Base-by-base conservation (phyloP, 2,888 invertebrate species). In the Eutolmus rufibarbis region DNA sequence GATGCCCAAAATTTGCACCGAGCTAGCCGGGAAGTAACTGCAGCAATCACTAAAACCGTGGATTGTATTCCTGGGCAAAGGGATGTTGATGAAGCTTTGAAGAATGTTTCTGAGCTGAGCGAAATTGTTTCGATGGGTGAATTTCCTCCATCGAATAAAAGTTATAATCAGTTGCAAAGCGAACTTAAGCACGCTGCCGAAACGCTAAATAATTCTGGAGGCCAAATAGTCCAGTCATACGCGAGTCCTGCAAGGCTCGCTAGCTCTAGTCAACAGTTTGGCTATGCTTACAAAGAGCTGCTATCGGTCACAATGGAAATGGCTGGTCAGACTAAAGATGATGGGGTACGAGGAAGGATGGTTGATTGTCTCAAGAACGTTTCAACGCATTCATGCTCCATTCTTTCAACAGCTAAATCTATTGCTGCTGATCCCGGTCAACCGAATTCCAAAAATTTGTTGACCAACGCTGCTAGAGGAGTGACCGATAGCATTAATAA, bases 401-500 rank as follows among this genome's bases (percentile, higher is more conserved):
- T 98, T 16, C 93, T 99, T 16, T 95, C 96, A 34, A 97, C 97
- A 0, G 97, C 98, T 86, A 98, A 98, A 92, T 96, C 96, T 0
- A 96, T 97, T 88, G 97, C 98, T 9, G 97, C 97, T 90, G 98
- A 98, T 93, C 96, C 98, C 2, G 95, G 95, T 23, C 96, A 98
- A 79, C 98, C 98, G 0, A 98, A 98, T 91, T 96, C 97, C 0
- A 97, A 96, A 93, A 98, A 98, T 92, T 96, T 97, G 90, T 93
- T 98, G 46, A 96, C 97, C 4, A 96, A 96, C 9, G 98, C 98
- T 51, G 98, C 97, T 0, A 94, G 98, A 87, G 96, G 96, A 9
- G 98, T 98, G 77, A 98, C 97, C 0, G 98, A 98, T 89, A 97
- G 96, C 92, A 97, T 99, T 89, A 99, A 98, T 92, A 95, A 96